phyloP scores from a whole-genome alignment of 2,797 vertebrate species.

The Buphagus erythrorhynchus region DNA sequence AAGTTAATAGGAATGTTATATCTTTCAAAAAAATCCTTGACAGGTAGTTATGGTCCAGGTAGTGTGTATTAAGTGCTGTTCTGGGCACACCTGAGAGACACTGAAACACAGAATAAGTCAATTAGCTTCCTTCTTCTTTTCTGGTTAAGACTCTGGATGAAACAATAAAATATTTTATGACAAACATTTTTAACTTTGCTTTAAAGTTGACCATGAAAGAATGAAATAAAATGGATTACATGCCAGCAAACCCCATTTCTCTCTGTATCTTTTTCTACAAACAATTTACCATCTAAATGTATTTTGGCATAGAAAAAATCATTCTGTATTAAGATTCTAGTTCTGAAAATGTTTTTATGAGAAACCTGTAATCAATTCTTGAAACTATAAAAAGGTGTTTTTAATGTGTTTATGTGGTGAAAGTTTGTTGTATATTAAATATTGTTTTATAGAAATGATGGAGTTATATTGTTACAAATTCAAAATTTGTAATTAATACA shows the following conservation, averaged over 20 bases:
- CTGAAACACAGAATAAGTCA: slow-evolving; percentile 1
- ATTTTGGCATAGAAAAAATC: slow-evolving; percentile 82
- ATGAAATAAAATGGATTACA: slow-evolving; percentile 61
- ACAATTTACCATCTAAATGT: slow-evolving; percentile 79
- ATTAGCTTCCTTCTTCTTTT: neutral
- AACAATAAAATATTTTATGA: slow-evolving; percentile 39
- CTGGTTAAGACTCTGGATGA: slow-evolving; percentile 37
- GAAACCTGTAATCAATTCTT: slow-evolving; percentile 77
- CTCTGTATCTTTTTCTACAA: slow-evolving; percentile 73
- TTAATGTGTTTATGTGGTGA: slow-evolving; percentile 81
- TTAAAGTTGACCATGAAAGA: slow-evolving; percentile 59
- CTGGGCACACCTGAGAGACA: neutral
- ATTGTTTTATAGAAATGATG: slow-evolving; percentile 79
- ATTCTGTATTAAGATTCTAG: slow-evolving; percentile 81
- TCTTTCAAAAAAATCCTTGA: neutral
- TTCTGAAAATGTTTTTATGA: slow-evolving; percentile 81
- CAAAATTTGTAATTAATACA: slow-evolving; percentile 44
- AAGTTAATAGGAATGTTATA: neutral
- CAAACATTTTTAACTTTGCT: slow-evolving; percentile 26
- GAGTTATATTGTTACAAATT: slow-evolving; percentile 83
- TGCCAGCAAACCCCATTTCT: slow-evolving; percentile 76
- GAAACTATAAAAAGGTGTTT: slow-evolving; percentile 78
- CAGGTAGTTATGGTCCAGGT: neutral
- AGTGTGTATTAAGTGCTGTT: neutral
- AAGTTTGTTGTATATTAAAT: slow-evolving; percentile 82